Evolutionary conservation across 2,888 invertebrate species (phyloP).

Genomic region (Gibbula magus): DNA sequence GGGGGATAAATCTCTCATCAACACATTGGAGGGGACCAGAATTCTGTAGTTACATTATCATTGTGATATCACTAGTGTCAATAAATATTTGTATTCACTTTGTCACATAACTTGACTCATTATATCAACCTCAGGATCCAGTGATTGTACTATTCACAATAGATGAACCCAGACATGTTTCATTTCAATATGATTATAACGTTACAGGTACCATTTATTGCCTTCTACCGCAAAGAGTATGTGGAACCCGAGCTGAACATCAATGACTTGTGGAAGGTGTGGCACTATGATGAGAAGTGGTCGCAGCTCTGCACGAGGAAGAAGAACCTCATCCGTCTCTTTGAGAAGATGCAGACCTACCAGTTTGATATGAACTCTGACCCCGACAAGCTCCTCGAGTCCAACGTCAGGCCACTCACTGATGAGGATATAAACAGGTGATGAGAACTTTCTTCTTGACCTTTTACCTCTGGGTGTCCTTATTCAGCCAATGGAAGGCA

Average conservation of each 20-base stretch:
- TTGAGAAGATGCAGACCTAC: conserved; percentile 93
- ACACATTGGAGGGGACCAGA: no score
- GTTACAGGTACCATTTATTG: conserved; percentile 92
- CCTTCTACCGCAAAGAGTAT: conserved; percentile 98
- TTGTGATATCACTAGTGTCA: no score
- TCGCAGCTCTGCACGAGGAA: conserved; percentile 89
- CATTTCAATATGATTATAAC: not conserved
- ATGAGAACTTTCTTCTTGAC: not conserved
- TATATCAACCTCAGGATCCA: no score
- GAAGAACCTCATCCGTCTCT: conserved; percentile 85
- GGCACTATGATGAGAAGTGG: conserved; percentile 91
- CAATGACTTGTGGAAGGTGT: conserved; percentile 98
- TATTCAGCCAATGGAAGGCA: not conserved
- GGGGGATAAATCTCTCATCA: no score
- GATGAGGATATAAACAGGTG: conserved; percentile 83
- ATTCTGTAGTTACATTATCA: no score
- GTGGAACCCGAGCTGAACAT: conserved; percentile 95
- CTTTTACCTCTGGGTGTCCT: not conserved
- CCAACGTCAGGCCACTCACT: conserved; percentile 86
- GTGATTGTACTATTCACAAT: no score
- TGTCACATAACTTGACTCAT: no score
- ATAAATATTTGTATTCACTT: no score
- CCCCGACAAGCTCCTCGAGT: conserved; percentile 89
- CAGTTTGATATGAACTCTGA: conserved; percentile 88
- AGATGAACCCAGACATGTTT: not conserved